Evolutionary conservation across 2,888 invertebrate species (phyloP).

Genomic region (Fissipunctia ypsillon): DNA sequence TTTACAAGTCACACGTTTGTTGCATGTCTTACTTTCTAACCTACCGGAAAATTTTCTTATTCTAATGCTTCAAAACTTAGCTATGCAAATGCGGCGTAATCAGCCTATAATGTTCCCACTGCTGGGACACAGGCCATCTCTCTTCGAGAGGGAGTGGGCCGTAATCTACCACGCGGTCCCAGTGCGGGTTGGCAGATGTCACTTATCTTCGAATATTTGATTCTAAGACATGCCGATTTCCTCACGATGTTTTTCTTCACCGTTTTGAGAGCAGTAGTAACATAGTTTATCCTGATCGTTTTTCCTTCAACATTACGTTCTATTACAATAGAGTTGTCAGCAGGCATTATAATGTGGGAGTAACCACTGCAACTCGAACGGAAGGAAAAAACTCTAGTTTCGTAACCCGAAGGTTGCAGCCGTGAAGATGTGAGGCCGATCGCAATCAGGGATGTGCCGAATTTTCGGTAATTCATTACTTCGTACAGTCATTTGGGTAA

Average conservation of each 20-base stretch:
- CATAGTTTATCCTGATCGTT: conserved; percentile 40
- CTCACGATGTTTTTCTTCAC: no score
- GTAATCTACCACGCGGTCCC: no score
- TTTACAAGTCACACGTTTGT: conserved; percentile 44
- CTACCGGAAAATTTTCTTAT: conserved; percentile 21
- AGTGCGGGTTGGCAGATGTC: no score
- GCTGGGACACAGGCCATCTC: no score
- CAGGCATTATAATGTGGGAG: conserved; percentile 62
- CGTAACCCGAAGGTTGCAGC: conserved; percentile 75
- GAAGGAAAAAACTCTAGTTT: conserved; percentile 83
- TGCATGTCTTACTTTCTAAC: conserved; percentile 33
- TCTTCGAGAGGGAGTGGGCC: no score
- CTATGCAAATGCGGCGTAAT: conserved; percentile 34
- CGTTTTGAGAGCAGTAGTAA: no score
- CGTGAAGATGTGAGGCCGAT: conserved; percentile 76
- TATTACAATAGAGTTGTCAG: conserved; percentile 63
- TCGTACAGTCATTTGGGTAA: conserved; percentile 43
- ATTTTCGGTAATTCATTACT: conserved; percentile 61
- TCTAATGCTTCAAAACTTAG: conserved; percentile 38
- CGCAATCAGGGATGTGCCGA: conserved; percentile 68
- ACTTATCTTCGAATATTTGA: no score
- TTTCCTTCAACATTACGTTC: conserved; percentile 67
- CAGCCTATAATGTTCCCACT: no score
- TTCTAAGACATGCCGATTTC: no score
- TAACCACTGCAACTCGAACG: conserved; percentile 69